Percentiles rank a stretch among this genome's conserved stretches.
These are phyloP conservation scores for Arvicanthis niloticus DNA, from an alignment of 2,113 vertebrate genomes.

Conservation along the genomic window DNA sequence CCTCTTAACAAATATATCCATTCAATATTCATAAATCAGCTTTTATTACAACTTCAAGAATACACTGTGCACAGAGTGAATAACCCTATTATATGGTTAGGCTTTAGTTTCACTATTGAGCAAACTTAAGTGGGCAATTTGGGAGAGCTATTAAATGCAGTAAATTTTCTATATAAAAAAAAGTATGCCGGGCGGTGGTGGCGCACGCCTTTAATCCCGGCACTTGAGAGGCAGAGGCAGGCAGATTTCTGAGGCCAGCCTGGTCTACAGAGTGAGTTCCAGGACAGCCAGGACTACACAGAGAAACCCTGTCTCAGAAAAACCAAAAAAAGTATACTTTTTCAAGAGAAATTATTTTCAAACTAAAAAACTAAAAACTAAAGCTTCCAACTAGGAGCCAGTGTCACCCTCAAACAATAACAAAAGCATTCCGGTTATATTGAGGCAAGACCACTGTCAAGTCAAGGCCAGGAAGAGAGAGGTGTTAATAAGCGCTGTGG, in stretches of 20 bases:
- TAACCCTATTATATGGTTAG: background rate
- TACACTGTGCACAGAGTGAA: background rate
- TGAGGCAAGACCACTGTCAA: background rate
- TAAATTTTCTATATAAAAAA: background rate
- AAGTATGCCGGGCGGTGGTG: too few species aligned
- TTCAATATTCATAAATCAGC: conserved; percentile 37
- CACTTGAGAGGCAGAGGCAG: too few species aligned
- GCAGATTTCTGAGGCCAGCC: too few species aligned
- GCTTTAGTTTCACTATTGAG: conserved; percentile 8
- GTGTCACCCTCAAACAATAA: background rate
- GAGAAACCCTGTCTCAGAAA: too few species aligned
- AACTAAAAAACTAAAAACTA: conserved; percentile 22
- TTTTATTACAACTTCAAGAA: conserved; percentile 31
- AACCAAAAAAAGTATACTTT: background rate
- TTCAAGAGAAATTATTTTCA: conserved; percentile 28
- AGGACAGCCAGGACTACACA: too few species aligned
- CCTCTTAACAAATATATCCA: background rate
- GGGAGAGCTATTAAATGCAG: background rate
- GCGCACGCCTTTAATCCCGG: too few species aligned
- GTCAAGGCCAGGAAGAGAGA: background rate
- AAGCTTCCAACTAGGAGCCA: conserved; percentile 1
- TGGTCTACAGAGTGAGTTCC: too few species aligned
- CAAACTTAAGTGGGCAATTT: background rate
- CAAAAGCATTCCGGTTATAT: background rate
- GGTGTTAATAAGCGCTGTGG: rapidly evolving